Evolutionary conservation across 2,888 invertebrate species (phyloP).

Genomic region (Drosophila pullipes): DNA sequence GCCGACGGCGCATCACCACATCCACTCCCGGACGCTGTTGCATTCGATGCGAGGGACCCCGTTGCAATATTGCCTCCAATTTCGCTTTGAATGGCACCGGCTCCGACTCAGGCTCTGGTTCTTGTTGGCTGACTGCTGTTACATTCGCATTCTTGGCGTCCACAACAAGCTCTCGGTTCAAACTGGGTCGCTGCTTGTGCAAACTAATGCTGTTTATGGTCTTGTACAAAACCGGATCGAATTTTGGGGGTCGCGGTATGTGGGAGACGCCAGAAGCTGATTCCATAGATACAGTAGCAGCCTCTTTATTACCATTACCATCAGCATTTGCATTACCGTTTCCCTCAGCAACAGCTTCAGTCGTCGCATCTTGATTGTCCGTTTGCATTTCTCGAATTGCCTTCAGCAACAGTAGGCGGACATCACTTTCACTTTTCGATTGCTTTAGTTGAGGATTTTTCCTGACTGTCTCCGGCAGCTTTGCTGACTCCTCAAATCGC

Average conservation of each 20-base stretch:
- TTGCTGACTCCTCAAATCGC: conserved; percentile 22
- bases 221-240: conserved; percentile 83
- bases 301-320: conserved; percentile 9
- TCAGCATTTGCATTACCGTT: conserved; percentile 6
- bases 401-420: conserved; percentile 66
- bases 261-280: conserved; percentile 18
- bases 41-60: conserved; percentile 79
- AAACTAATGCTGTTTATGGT: conserved; percentile 78
- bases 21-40: conserved; percentile 68
- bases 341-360: conserved; percentile 13
- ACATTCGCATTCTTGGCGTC: conserved; percentile 50
- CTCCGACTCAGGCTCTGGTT: conserved; percentile 35
- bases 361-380: conserved; percentile 47
- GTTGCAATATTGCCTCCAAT: conserved; percentile 81
- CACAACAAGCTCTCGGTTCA: conserved; percentile 60
- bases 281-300: conserved; percentile 7
- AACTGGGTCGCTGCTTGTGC: conserved; percentile 73
- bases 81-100: conserved; percentile 81
- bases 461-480: conserved; percentile 1
- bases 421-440: conserved; percentile 83
- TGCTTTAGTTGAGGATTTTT: conserved; percentile 67
- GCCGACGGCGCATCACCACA: conserved; percentile 62
- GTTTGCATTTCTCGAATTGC: conserved; percentile 71
- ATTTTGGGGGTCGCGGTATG: conserved; percentile 83
- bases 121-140: conserved; percentile 25